Evolutionary conservation across 92 coral and sea anemone genomes (phyloP).

Genomic region (Porites evermanni): DNA sequence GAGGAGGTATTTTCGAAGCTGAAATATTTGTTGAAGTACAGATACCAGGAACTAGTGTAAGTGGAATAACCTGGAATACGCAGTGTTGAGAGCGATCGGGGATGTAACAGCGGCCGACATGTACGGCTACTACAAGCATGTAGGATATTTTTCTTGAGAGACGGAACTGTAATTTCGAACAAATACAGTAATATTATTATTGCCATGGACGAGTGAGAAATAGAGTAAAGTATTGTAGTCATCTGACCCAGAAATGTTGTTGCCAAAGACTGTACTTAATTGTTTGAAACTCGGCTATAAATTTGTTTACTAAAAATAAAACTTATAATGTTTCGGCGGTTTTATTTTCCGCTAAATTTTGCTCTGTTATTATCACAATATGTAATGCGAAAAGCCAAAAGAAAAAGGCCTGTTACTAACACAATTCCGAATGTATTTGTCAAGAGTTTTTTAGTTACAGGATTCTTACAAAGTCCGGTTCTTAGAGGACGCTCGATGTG

Average conservation of each 20-base stretch:
- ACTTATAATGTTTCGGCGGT: conserved; percentile 6
- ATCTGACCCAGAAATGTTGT: background rate
- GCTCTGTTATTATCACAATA: conserved; percentile 7
- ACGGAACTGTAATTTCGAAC: conserved; percentile 39
- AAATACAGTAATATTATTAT: conserved; percentile 1
- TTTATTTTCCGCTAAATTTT: background rate
- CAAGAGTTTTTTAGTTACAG: background rate
- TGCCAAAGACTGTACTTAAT: too few species aligned
- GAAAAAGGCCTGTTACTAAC: conserved; percentile 31
- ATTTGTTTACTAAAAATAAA: too few species aligned
- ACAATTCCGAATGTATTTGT: conserved; percentile 8
- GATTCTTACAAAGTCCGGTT: conserved; percentile 6
- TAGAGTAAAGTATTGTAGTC: conserved; percentile 32
- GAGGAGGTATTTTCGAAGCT: conserved; percentile 77
- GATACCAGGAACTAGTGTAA: conserved; percentile 56
- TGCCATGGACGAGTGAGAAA: conserved; percentile 38
- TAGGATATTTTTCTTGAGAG: conserved; percentile 42
- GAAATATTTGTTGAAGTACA: conserved; percentile 69
- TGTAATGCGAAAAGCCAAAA: background rate
- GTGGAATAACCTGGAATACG: conserved; percentile 67
- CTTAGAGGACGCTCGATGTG: conserved; percentile 7
- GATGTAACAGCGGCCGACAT: conserved; percentile 55
- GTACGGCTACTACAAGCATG: conserved; percentile 46
- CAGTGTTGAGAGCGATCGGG: conserved; percentile 38
- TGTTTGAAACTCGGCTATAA: background rate